Base-by-base conservation (phyloP, 2,113 vertebrate species). In the Dissostichus mawsoni region DNA sequence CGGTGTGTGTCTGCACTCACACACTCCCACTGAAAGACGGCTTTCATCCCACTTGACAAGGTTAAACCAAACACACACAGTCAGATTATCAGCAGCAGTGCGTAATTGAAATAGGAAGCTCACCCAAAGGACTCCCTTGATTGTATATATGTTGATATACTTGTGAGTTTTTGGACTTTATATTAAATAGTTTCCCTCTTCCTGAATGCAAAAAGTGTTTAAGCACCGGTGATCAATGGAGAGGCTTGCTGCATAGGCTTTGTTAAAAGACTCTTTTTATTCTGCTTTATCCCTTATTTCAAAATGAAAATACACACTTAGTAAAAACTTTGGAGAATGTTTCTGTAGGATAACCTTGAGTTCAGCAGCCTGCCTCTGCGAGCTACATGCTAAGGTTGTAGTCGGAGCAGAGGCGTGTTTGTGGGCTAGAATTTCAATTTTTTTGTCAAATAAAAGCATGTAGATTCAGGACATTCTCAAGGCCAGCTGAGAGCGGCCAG, bases 361-460 rank as follows among this genome's bases (percentile, higher is more conserved):
- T 90, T 81, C 63, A 76, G 33, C 64, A n/a, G 73, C 59, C 51
- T 72, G 69, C 51, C 62, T 69, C 74, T 84, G 81, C 51, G 55
- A 69, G 80, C 84, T 69, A 80, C 79, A 82, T 76, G 77, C 59
- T 82, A 80, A 80, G 82, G 69, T 82, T 79, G 72, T 13, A 78
- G 69, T 76, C n/a, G 41, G 87, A 82, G 84, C 83, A 74, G 74
- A 79, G 69, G 75, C n/a, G 47, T 58, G 70, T 67, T 59, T 5
- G 81, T 84, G 78, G 78, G 82, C 64, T 52, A 55, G 68, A 78
- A 88, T 81, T 87, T 81, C 89, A 90, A 89, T 86, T 86, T 66
- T 8, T 8, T 5, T 69, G 81, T 80, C 83, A 80, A 88, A 92
- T 90, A 82, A 88, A 90, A 92, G 83, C 87, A 78, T 90, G 92